A percentile compares a stretch with the other conserved stretches of the same genome.
These are phyloP conservation scores for Eilema sororculum DNA, from an alignment of 2,888 invertebrate genomes.

Conservation along the genomic window DNA sequence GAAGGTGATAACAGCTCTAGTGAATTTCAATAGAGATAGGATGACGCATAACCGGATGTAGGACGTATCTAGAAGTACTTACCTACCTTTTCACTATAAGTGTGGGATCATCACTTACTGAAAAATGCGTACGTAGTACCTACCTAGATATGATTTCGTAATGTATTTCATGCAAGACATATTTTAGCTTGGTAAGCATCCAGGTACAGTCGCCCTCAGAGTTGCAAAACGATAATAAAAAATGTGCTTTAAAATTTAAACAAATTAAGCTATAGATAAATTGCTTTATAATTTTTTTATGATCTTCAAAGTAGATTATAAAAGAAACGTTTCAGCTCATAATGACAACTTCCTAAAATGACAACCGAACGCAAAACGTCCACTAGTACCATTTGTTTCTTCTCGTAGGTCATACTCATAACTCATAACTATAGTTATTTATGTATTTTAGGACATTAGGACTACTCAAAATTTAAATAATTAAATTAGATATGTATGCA, in stretches of 20 bases:
- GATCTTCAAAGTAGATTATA: too few species aligned
- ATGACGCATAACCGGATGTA: constrained; percentile 57
- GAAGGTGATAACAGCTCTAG: background rate
- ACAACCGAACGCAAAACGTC: too few species aligned
- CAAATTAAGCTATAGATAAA: background rate
- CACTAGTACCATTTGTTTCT: too few species aligned
- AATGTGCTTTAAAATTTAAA: background rate
- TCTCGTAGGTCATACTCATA: too few species aligned
- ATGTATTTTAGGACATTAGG: too few species aligned
- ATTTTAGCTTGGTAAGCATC: background rate
- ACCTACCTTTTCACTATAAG: constrained; percentile 28
- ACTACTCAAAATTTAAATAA: too few species aligned
- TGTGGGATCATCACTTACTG: constrained; percentile 3
- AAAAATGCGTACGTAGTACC: background rate
- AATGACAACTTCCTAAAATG: too few species aligned
- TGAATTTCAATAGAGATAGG: constrained; percentile 20
- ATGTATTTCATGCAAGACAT: background rate
- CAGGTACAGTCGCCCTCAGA: background rate
- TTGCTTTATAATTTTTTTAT: too few species aligned
- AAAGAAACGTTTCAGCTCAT: too few species aligned
- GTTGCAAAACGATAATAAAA: background rate
- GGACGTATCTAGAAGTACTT: constrained; percentile 10
- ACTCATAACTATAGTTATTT: too few species aligned
- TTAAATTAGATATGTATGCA: background rate
- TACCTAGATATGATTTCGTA: background rate